phyloP scores from a whole-genome alignment of 1,140 invertebrate genomes.

The Lepidurus apus region DNA sequence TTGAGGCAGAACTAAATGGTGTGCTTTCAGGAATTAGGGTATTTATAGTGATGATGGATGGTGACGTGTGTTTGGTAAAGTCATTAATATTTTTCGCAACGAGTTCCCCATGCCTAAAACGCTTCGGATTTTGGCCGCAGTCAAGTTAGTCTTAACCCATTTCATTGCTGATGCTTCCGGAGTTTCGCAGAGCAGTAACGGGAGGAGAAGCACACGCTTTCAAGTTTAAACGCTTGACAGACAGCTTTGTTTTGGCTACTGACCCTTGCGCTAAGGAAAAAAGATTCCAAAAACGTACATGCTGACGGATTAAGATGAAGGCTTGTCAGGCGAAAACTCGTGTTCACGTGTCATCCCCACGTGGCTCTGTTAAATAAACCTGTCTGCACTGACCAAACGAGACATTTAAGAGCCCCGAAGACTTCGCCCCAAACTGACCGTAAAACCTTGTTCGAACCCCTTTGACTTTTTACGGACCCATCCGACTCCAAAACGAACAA shows the following conservation, averaged over 20 bases:
- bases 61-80: conserved; percentile 19
- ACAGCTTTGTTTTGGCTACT: not conserved
- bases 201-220: not conserved
- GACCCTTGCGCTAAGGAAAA: not conserved
- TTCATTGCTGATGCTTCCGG: not conserved
- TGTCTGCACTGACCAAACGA: conserved; percentile 13
- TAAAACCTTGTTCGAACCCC: not conserved
- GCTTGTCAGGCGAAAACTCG: not conserved
- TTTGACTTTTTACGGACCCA: not conserved
- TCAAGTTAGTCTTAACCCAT: not conserved
- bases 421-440: not conserved
- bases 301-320: conserved; percentile 21
- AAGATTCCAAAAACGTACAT: not conserved
- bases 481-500: not conserved
- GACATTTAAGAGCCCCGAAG: not conserved
- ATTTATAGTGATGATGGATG: conserved; percentile 19
- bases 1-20: not conserved
- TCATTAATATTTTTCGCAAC: conserved; percentile 11
- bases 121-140: not conserved
- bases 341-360: not conserved
- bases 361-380: conserved; percentile 19
- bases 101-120: conserved; percentile 18
- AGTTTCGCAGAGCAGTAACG: not conserved
- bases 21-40: conserved; percentile 18
- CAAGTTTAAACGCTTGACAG: not conserved